These are phyloP conservation scores for Microplitis demolitor DNA, from an alignment of 1,140 invertebrate genomes.

Conservation along the genomic window DNA sequence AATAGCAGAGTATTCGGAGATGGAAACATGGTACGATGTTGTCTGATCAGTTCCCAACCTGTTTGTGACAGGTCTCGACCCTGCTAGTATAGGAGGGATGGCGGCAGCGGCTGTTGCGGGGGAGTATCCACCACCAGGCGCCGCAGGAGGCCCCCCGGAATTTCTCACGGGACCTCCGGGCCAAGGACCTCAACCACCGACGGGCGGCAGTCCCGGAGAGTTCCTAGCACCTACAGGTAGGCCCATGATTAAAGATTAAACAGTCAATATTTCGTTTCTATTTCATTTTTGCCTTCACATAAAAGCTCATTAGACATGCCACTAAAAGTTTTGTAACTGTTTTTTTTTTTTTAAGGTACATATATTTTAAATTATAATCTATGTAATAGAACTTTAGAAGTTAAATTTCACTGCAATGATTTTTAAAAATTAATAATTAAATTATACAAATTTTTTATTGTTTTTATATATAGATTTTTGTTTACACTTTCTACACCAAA, in stretches of 20 bases:
- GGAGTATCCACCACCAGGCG: constrained; percentile 69
- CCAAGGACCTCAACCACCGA: constrained; percentile 63
- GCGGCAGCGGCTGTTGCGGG: constrained; percentile 67
- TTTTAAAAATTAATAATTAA: too few relatives aligned
- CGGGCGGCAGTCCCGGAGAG: constrained; percentile 59
- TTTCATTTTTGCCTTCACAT: too few relatives aligned
- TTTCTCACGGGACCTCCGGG: constrained; percentile 65
- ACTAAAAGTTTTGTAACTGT: too few relatives aligned
- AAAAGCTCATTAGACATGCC: too few relatives aligned
- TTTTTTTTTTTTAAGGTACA: too few relatives aligned
- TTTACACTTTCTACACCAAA: too few relatives aligned
- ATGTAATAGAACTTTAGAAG: too few relatives aligned
- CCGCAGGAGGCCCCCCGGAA: constrained; percentile 64
- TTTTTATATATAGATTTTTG: too few relatives aligned
- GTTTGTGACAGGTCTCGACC: constrained; percentile 71
- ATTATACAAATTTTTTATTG: too few relatives aligned
- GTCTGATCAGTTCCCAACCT: constrained; percentile 55
- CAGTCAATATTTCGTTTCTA: neutral
- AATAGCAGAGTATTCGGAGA: constrained; percentile 46
- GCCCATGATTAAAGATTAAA: constrained; percentile 16
- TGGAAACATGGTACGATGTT: constrained; percentile 50
- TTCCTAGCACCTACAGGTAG: constrained; percentile 61
- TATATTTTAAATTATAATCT: too few relatives aligned
- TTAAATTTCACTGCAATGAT: too few relatives aligned
- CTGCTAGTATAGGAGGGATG: constrained; percentile 70